Percentiles rank a stretch among this genome's conserved stretches.
phyloP scores from a whole-genome alignment of 2,797 vertebrate species.

The Potorous gilbertii region DNA sequence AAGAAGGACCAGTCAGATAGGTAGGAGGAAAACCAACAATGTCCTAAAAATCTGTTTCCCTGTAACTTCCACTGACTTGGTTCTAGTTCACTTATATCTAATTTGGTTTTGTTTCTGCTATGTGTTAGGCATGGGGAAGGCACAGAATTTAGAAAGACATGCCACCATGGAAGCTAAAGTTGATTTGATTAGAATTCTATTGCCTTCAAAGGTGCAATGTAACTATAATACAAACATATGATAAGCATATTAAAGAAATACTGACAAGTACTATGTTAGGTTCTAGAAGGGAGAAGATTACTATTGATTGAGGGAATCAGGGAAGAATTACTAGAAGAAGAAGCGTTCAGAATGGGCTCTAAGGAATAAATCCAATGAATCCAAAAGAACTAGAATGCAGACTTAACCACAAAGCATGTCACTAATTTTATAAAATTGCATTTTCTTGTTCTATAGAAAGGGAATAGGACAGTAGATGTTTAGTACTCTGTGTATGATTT shows the following conservation, averaged over 20 bases:
- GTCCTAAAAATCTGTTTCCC: neutral
- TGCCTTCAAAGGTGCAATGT: neutral
- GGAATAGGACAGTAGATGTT: neutral
- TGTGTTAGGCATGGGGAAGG: neutral
- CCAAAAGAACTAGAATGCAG: neutral
- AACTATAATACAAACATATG: neutral
- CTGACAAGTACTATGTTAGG: neutral
- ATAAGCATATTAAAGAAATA: neutral
- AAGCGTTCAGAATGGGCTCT: neutral
- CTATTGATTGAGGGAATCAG: neutral
- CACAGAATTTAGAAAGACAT: neutral
- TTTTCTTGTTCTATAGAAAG: neutral
- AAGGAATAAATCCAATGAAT: neutral
- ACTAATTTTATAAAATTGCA: neutral
- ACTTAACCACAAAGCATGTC: neutral
- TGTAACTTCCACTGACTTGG: neutral
- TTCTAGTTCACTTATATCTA: neutral
- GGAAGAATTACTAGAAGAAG: neutral
- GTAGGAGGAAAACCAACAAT: neutral
- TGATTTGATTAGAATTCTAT: neutral
- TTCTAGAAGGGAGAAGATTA: neutral
- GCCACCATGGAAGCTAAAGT: neutral
- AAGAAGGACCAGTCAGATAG: neutral
- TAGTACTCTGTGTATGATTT: neutral
- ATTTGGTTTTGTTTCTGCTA: neutral